Percentiles rank a stretch among this genome's conserved stretches.
phyloP scores from a whole-genome alignment of 2,113 vertebrate species.

The Callocephalon fimbriatum region DNA sequence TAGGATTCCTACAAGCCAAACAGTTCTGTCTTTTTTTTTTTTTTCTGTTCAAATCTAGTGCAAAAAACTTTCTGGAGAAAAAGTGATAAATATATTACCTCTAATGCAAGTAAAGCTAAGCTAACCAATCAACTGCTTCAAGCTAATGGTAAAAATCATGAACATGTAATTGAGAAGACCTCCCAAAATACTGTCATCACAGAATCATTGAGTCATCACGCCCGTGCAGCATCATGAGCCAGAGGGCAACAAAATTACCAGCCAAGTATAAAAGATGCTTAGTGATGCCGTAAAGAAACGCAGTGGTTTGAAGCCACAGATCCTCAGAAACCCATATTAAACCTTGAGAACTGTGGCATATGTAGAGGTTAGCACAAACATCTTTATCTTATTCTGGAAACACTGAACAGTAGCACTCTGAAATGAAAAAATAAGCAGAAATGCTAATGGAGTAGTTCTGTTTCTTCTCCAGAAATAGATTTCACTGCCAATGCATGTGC shows the following conservation, averaged over 20 bases:
- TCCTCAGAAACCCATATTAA: background rate
- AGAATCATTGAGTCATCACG: background rate
- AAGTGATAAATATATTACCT: background rate
- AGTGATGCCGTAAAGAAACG: background rate
- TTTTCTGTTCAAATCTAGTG: background rate
- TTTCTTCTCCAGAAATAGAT: background rate
- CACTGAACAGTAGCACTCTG: background rate
- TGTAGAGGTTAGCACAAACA: background rate
- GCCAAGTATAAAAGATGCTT: background rate
- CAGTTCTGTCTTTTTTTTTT: background rate
- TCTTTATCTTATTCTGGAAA: background rate
- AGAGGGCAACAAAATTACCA: background rate
- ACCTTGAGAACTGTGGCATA: background rate
- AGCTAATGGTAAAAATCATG: background rate
- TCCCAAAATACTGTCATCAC: background rate
- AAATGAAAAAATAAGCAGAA: background rate
- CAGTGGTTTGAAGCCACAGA: background rate
- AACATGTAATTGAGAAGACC: background rate
- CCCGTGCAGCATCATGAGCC: background rate
- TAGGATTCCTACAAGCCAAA: background rate
- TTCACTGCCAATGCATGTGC: background rate
- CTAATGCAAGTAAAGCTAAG: background rate
- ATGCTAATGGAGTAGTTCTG: background rate
- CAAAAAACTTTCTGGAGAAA: background rate
- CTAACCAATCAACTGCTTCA: background rate